Base-by-base conservation (phyloP, 2,888 invertebrate genomes). In the Mesodorylaimus sp. region DNA sequence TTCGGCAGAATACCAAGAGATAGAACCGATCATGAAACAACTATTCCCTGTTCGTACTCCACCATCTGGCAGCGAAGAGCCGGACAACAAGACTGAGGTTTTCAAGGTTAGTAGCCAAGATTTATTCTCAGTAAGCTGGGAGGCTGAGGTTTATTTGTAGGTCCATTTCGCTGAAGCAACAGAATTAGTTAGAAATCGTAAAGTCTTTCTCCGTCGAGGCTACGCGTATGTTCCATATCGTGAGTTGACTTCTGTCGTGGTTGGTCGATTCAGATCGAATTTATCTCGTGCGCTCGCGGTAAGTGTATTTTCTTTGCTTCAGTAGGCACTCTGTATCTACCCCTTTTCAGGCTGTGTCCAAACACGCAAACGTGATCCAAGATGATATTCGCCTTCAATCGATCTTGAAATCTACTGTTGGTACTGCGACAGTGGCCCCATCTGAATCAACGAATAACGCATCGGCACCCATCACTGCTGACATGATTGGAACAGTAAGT, bases 151-250 rank as follows among this genome's bases (percentile, higher is more conserved):
- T n/a, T n/a, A n/a, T n/a, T n/a, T 23, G 52, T 64, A 84, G 76
- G 82, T 89, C 0, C 79, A 77, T 38, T 95, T 89, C 66, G 76
- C 75, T 48, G 81, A 87, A 67, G 93, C 88, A 0, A 68, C 81
- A 24, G 87, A 91, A 63, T 74, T 95, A 56, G 79, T 97, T 1
- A 77, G 75, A 61, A 69, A 69, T 16, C 76, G 91, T 53, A 80
- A 76, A 66, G 84, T 87, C 2, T 88, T 77, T 61, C 62, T 97
- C 0, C 75, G 75, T 57, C 71, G 72, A 50, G 95, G 97, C 2
- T 80, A 73, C 66, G 93, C 89, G 1, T 95, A 82, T 67, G 80
- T 95, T 44, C 81, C 85, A 1, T 77, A 79, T 53, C 75, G 74
- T 55, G 91, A 93, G 59, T 76, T 97, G 58, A 76, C 83, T 44